Evolutionary conservation across 2,797 vertebrate genomes (phyloP).

Genomic region (Anas bernieri): DNA sequence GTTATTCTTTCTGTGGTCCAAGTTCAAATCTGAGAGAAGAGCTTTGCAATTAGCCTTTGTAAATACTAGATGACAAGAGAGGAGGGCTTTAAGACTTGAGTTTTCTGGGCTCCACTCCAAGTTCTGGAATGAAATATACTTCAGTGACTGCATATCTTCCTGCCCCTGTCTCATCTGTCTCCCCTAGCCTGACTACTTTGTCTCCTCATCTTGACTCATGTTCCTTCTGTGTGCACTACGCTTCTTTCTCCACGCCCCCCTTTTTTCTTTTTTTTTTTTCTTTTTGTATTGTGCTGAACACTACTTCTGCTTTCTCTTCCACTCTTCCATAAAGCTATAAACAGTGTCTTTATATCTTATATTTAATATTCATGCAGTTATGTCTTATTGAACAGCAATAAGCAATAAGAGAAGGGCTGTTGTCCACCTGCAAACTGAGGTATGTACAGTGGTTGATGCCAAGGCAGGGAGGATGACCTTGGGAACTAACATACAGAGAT

Average conservation of each 20-base stretch:
- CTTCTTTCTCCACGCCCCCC: background rate
- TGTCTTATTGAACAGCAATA: background rate
- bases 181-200: background rate
- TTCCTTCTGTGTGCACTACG: background rate
- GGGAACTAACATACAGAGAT: background rate
- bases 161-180: constrained; percentile 42
- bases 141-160: background rate
- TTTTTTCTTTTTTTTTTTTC: background rate
- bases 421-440: background rate
- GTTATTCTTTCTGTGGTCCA: background rate
- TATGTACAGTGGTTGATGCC: rapidly evolving
- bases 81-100: constrained; percentile 17
- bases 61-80: constrained; percentile 44
- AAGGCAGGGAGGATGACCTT: background rate
- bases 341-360: background rate
- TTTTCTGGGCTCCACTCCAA: constrained; percentile 60
- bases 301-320: background rate
- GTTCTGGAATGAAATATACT: constrained; percentile 46
- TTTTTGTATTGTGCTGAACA: background rate
- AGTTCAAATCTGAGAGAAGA: constrained; percentile 12
- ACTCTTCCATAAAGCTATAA: background rate
- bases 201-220: constrained; percentile 40
- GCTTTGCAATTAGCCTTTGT: constrained; percentile 52
- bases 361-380: background rate
- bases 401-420: background rate